Base-by-base conservation (phyloP, 2,797 vertebrate genomes). In the Spheniscus humboldti region DNA sequence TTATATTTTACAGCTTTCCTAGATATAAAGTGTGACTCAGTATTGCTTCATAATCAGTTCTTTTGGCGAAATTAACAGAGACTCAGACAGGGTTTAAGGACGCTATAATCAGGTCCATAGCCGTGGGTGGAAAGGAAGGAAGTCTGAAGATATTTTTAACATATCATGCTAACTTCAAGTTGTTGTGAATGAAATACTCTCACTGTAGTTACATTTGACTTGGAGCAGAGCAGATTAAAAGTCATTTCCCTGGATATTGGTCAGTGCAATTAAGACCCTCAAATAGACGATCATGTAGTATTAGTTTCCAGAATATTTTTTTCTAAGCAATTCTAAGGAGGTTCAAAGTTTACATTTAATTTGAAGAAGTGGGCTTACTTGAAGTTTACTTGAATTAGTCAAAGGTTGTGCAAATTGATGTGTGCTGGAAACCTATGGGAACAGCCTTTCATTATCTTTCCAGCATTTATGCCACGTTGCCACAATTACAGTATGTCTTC, bases 91-190 rank as follows among this genome's bases (percentile, higher is more conserved):
- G 47, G 79, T 84, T 76, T 84, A 73, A 89, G 52, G 43, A 74
- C 2, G 1, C 25, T 92, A n/a, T 69, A 87, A 76, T 56, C 62
- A 77, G 45, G n/a, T 50, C 67, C 41, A 18, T 87, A 53, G 20
- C n/a, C 81, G 30, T 28, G 20, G 31, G 23, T 85, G 18, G 71
- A 67, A 88, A 86, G 67, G 66, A 91, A 95, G 82, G 52, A 93
- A 92, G 53, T 73, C 57, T 66, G 50, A 53, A 74, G 68, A 47
- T 89, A 95, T 91, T 95, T 97, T 96, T 92, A 89, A 79, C 3
- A 0, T 88, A 37, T 33, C 22, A 31, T 31, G 23, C 35, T 63
- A 63, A 57, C 37, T 92, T 72, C 47, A 76, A 74, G 31, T 53
- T 73, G 15, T 41, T 75, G 13, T 19, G 20, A 94, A 30, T 67